phyloP scores from a whole-genome alignment of 2,797 vertebrate genomes.

The Chelonia mydas region DNA sequence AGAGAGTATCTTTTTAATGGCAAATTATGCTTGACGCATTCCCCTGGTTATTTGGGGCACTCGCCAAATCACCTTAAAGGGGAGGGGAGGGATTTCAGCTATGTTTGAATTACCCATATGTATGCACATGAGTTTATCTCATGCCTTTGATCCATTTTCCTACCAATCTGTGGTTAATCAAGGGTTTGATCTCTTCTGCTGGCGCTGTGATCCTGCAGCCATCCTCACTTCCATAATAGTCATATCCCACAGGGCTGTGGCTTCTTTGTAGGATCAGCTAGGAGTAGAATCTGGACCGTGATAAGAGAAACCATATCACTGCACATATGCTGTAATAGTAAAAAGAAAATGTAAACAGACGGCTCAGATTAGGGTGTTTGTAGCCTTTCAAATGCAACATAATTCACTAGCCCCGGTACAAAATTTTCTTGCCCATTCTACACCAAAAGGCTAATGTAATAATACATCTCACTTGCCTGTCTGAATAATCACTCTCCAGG shows the following conservation, averaged over 20 bases:
- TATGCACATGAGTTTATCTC: not conserved
- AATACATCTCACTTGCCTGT: not conserved
- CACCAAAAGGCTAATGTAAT: not conserved
- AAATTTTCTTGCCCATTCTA: not conserved
- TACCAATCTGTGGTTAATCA: not conserved
- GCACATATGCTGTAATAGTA: not conserved
- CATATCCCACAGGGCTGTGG: not conserved
- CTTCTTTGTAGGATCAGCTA: not conserved
- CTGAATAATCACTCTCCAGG: not conserved
- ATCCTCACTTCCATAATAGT: not conserved
- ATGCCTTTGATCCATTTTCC: not conserved
- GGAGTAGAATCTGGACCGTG: not conserved
- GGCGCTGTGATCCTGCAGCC: not conserved
- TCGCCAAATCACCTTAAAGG: not conserved
- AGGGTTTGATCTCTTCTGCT: not conserved
- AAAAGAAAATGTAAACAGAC: not conserved
- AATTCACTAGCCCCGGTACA: not conserved
- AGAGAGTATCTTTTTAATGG: not conserved
- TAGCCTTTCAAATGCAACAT: not conserved
- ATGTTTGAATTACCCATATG: not conserved
- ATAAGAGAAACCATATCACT: not conserved
- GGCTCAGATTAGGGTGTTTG: not conserved
- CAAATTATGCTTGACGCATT: not conserved
- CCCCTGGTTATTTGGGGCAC: not conserved
- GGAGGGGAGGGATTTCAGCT: not conserved